Percentiles rank a stretch among this genome's conserved stretches.
These are phyloP conservation scores for Parazoanthus atlanticus DNA, from an alignment of 92 coral and sea anemone genomes.

Conservation along the genomic window DNA sequence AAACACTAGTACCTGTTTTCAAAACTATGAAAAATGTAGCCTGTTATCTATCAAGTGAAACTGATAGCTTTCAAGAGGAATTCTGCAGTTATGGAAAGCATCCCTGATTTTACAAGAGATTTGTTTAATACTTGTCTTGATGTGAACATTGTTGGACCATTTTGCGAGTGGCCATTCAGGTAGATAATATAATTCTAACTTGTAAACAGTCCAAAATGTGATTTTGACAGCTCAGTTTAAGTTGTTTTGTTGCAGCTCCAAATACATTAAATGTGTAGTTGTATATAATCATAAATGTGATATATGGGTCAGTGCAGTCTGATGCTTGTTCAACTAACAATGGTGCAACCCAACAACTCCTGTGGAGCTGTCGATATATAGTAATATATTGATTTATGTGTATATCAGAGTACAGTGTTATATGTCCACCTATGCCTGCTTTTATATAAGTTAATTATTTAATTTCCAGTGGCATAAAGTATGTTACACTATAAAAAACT, in stretches of 20 bases:
- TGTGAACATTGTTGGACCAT: conserved; percentile 68
- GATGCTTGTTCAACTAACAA: background rate
- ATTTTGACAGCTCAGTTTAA: background rate
- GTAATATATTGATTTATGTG: too few species aligned
- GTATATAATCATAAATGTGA: background rate
- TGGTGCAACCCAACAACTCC: background rate
- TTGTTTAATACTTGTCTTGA: conserved; percentile 76
- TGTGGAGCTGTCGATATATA: too few species aligned
- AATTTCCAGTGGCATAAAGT: too few species aligned
- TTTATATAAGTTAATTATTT: too few species aligned
- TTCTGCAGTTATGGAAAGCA: conserved; percentile 75
- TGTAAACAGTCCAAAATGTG: background rate
- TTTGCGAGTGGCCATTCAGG: conserved; percentile 86
- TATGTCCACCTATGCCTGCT: too few species aligned
- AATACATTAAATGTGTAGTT: background rate
- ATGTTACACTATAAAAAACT: too few species aligned
- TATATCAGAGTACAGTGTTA: too few species aligned
- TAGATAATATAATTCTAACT: conserved; percentile 28
- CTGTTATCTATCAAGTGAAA: background rate
- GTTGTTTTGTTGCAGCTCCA: background rate
- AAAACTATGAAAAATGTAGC: background rate
- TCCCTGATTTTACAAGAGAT: conserved; percentile 89
- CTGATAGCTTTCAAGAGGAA: conserved; percentile 1
- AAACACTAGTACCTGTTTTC: background rate
- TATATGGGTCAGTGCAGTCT: background rate